Evolutionary conservation across 2,113 vertebrate genomes (phyloP), one percentile per base, ranked within the genome.

Genomic region (Eudorcas thomsonii): DNA sequence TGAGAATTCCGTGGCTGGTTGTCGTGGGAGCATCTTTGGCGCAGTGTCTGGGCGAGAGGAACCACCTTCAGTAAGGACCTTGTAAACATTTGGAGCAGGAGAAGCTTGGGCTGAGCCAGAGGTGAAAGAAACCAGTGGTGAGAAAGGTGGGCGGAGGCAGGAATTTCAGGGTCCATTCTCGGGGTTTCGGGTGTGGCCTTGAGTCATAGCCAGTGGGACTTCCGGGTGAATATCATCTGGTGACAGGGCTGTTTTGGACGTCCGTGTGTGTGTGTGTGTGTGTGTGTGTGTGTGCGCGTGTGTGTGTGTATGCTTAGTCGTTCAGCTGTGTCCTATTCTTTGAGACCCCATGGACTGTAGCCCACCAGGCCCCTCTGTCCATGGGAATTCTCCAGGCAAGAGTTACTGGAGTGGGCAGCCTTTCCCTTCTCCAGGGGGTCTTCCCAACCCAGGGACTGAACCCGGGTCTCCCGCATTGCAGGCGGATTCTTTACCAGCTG

Each of bases 231-330:
- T 7, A 17, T 8, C 39, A 13, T 14, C 45, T 9, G n/a, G 30
- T 3, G 9, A 30, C 19, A 19, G 0, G 5, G 33, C 39, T 43
- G 2, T 2, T 0, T 15, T 2, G 26, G 86, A 7, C 36, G 1
- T 15, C 0, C 1, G 4, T 71, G n/a, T 71, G 64, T 71, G 64
- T 67, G 30, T 64, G 62, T n/a, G 30, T 64, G 26, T 14, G 59
- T 28, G 26, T 6, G 26, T 6, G 39, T 39, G 36, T 3, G 36
- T 39, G 36, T 3, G 36, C 36, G 36, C 36, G 36, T 3, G 36
- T 3, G 39, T 3, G 59, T 13, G 25, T 28, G 59, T 6, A 11
- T 2, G 57, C 33, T 67, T 67, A 23, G 9, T 36, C 0, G 19
- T 21, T 43, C 71, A 74, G 11, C 3, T 13, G 36, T 74, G n/a